Percentiles rank a stretch among this genome's conserved stretches.
Conservation (phyloP, 1,140 invertebrate species). For the Mylabris phalerata region DNA sequence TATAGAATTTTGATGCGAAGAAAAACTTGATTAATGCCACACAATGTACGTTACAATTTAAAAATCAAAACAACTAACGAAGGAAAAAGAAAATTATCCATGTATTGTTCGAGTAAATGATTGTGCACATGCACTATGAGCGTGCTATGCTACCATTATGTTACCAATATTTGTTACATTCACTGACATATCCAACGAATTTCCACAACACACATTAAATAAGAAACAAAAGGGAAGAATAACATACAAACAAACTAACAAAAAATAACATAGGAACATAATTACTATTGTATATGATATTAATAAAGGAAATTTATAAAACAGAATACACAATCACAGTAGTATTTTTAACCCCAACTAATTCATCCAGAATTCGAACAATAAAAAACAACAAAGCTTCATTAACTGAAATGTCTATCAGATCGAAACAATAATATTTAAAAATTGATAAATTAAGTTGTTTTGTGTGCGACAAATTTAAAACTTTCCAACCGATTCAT, state of each 20-base stretch:
- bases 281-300: neutral
- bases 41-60: conserved; percentile 8
- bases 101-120: conserved; percentile 19
- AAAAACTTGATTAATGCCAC: neutral
- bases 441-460: too few relatives aligned
- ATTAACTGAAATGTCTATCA: too few relatives aligned
- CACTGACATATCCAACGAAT: conserved; percentile 14
- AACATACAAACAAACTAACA: too few relatives aligned
- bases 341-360: too few relatives aligned
- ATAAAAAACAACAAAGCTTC: too few relatives aligned
- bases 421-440: too few relatives aligned
- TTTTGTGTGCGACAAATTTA: too few relatives aligned
- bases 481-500: too few relatives aligned
- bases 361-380: too few relatives aligned
- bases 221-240: neutral
- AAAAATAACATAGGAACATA: too few relatives aligned
- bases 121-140: conserved; percentile 16
- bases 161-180: conserved; percentile 11
- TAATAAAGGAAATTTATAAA: conserved; percentile 8
- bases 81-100: conserved; percentile 13
- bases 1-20: too few relatives aligned
- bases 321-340: too few relatives aligned
- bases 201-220: conserved; percentile 7
- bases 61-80: conserved; percentile 11
- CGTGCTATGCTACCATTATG: conserved; percentile 15